These are phyloP conservation scores for Patella vulgata DNA, from an alignment of 1,140 invertebrate species.

Conservation along the genomic window DNA sequence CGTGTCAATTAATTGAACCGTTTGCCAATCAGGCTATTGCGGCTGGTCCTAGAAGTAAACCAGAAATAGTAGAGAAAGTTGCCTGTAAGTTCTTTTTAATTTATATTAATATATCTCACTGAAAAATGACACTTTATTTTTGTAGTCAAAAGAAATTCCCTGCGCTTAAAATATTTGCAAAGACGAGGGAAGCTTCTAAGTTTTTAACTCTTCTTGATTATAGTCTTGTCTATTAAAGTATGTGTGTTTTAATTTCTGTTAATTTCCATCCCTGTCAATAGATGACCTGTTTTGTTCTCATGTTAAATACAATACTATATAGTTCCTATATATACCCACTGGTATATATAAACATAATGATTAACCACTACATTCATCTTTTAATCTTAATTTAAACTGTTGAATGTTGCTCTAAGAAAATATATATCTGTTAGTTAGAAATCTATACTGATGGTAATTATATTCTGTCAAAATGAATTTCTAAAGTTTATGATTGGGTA, in stretches of 20 bases:
- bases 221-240: not conserved
- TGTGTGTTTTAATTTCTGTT: not conserved
- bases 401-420: too few relatives aligned
- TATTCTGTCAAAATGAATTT: too few relatives aligned
- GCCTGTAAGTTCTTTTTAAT: slow-evolving; percentile 50
- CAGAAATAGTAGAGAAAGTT: slow-evolving; percentile 62
- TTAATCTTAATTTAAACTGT: too few relatives aligned
- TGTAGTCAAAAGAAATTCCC: not conserved
- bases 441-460: too few relatives aligned
- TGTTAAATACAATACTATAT: too few relatives aligned
- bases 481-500: too few relatives aligned
- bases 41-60: slow-evolving; percentile 59
- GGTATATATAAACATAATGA: too few relatives aligned
- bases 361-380: too few relatives aligned
- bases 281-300: too few relatives aligned
- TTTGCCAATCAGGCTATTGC: slow-evolving; percentile 59
- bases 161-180: not conserved
- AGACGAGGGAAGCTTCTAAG: not conserved
- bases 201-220: not conserved
- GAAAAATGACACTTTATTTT: not conserved
- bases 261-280: not conserved
- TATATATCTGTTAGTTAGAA: too few relatives aligned
- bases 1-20: slow-evolving; percentile 55
- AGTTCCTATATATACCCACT: too few relatives aligned
- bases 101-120: not conserved